These are phyloP conservation scores for Simalia tracyae DNA, from an alignment of 2,797 vertebrate genomes.

Conservation along the genomic window DNA sequence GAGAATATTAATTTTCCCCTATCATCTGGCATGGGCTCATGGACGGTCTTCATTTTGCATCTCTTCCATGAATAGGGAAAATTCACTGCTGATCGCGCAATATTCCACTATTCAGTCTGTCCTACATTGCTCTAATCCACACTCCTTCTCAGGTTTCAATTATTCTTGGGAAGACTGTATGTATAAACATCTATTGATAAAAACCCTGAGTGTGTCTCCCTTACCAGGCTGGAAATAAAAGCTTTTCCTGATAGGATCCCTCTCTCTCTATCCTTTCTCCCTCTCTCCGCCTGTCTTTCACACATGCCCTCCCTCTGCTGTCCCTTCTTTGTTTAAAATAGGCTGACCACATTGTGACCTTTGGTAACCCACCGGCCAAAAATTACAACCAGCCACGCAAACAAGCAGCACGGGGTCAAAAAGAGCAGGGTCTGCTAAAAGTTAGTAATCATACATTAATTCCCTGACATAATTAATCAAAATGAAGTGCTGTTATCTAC, in stretches of 20 bases:
- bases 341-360: slow-evolving; percentile 82
- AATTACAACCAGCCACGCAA: slow-evolving; percentile 92
- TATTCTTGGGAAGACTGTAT: slow-evolving; percentile 72
- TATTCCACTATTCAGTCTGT: slow-evolving; percentile 69
- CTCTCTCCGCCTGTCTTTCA: slow-evolving; percentile 19
- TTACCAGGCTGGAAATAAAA: slow-evolving; percentile 70
- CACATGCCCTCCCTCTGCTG: slow-evolving; percentile 43
- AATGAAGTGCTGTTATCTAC: slow-evolving; percentile 88
- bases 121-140: slow-evolving; percentile 61
- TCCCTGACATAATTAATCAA: slow-evolving; percentile 90
- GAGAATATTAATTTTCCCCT: background rate
- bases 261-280: slow-evolving; percentile 30
- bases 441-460: slow-evolving; percentile 90
- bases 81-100: slow-evolving; percentile 56
- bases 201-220: slow-evolving; percentile 73
- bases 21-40: slow-evolving; percentile 24
- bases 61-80: slow-evolving; percentile 50
- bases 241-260: slow-evolving; percentile 64
- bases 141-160: slow-evolving; percentile 54
- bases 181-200: slow-evolving; percentile 71
- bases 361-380: slow-evolving; percentile 82
- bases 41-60: slow-evolving; percentile 44
- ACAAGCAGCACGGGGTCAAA: slow-evolving; percentile 82
- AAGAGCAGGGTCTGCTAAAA: slow-evolving; percentile 86
- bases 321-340: slow-evolving; percentile 82